A percentile compares a stretch with the other conserved stretches of the same genome.
Conservation (phyloP, 2,113 vertebrate species). For the Camelus dromedarius region DNA sequence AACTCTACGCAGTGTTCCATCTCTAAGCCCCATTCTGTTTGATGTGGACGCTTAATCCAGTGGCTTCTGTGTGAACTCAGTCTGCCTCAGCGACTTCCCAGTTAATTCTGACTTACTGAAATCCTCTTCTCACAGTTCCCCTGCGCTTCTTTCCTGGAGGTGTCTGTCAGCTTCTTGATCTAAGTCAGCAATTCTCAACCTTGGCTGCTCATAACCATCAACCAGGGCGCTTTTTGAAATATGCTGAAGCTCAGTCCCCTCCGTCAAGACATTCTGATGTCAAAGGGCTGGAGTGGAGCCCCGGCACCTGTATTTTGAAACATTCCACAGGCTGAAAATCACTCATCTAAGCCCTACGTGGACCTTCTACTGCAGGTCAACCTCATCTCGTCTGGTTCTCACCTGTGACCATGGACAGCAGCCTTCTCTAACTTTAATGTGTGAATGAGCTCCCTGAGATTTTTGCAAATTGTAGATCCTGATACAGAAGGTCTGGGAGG, state of each 20-base stretch:
- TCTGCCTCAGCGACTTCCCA: not conserved
- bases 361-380: not conserved
- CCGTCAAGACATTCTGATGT: not conserved
- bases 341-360: not conserved
- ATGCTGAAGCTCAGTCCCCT: not conserved
- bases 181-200: not conserved
- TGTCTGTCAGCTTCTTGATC: not conserved
- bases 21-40: not conserved
- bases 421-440: not conserved
- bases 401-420: not conserved
- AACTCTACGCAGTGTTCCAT: not conserved
- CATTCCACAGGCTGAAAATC: not conserved
- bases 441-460: not conserved
- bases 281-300: not conserved
- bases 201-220: not conserved
- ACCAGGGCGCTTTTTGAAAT: not conserved
- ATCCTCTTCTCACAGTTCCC: not conserved
- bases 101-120: not conserved
- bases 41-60: not conserved
- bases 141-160: not conserved
- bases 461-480: not conserved
- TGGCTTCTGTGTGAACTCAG: not conserved
- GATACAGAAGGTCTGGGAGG: not conserved
- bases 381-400: not conserved
- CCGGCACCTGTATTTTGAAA: not conserved